Evolutionary conservation across 2,797 vertebrate species (phyloP), one percentile per base, ranked within the genome.

Genomic region (Gymnoscopelus microlampas): DNA sequence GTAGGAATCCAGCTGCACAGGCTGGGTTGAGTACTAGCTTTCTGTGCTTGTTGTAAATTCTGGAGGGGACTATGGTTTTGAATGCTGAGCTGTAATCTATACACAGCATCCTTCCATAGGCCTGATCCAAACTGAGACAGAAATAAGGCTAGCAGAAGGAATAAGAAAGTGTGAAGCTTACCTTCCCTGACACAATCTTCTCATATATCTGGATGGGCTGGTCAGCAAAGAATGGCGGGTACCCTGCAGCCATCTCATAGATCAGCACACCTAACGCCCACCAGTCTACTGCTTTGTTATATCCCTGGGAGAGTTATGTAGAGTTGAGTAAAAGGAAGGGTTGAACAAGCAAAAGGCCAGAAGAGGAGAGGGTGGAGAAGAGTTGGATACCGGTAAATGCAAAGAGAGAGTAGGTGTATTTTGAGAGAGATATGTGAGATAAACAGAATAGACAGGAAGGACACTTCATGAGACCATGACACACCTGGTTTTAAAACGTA

Each of bases 231-330:
- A 97, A 97, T 0, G 96, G 96, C 0, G 95, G 96, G 83, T 97
- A 97, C 66, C 97, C 97, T 68, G 97, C 97, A 63, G 96, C 97
- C 97, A 99, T 99, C 94, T 99, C 97, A 81, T 97, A 96, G 82
- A 97, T 95, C 26, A 97, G 93, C 32, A 97, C 95, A 0, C 96
- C 96, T 64, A 97, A 87, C 3, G 96, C 96, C 96, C 96, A 97
- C 96, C 96, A 97, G 88, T 97, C 96, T 77, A 97, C 96, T 0
- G 96, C 96, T 77, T 97, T 96, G 88, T 97, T 97, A 80, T 97
- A 97, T 53, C 95, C 96, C 96, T 95, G 66, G 15, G 0, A 19
- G 54, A 29, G 15, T 44, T 6, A 7, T 29, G 32, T 53, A 9
- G 53, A 29, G 26, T 29, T 15, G 53, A 58, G 5, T 13, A 35